phyloP scores from a whole-genome alignment of 64 coral and sea anemone species.

The Montipora efflorescens region DNA sequence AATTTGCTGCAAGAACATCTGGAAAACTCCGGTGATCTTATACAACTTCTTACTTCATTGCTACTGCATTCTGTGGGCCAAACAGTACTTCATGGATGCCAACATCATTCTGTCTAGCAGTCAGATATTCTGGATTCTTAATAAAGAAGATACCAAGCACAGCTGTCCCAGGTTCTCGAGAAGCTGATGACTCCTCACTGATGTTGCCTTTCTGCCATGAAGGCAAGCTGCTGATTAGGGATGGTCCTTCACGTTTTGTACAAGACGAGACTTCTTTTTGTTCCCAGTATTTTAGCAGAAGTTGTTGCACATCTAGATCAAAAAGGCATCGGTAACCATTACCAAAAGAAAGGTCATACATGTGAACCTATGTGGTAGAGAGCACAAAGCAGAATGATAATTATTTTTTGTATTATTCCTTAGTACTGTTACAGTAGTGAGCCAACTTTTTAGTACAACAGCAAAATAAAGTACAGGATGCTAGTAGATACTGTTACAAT shows the following conservation, averaged over 20 bases:
- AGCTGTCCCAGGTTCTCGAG: conserved; percentile 31
- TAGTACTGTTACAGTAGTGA: no score
- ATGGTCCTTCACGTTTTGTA: conserved; percentile 2
- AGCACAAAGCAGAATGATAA: background rate
- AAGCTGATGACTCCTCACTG: background rate
- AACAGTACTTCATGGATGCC: background rate
- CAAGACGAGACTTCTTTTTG: background rate
- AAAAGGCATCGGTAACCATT: conserved; percentile 73
- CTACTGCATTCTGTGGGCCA: conserved; percentile 2
- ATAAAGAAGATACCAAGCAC: conserved; percentile 64
- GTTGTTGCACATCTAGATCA: conserved; percentile 62
- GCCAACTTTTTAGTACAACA: background rate
- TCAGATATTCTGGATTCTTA: conserved; percentile 4
- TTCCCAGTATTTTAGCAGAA: conserved; percentile 48
- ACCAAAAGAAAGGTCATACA: conserved; percentile 74
- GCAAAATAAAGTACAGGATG: no score
- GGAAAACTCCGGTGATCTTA: background rate
- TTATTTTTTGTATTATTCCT: background rate
- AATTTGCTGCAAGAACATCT: background rate
- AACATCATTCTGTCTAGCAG: background rate
- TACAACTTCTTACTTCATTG: conserved; percentile 15
- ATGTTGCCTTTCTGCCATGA: conserved; percentile 40
- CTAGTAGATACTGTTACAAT: background rate
- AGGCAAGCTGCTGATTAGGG: conserved; percentile 59
- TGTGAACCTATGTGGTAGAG: conserved; percentile 34